Evolutionary conservation across 2,888 invertebrate genomes (phyloP).

Genomic region (Cabera pusaria): DNA sequence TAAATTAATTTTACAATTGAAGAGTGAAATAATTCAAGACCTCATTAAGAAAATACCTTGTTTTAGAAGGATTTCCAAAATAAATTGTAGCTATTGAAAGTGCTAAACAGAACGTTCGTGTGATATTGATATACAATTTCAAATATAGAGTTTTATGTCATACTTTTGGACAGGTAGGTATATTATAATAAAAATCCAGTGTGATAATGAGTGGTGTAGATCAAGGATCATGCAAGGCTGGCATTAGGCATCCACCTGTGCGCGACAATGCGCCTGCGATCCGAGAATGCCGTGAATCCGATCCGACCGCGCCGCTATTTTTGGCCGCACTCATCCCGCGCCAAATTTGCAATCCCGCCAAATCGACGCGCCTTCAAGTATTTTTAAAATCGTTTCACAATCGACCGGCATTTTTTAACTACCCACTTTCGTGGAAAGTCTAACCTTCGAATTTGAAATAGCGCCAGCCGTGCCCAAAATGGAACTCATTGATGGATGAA

Average conservation of each 20-base stretch:
- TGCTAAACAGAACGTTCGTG: no score
- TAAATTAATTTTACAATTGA: no score
- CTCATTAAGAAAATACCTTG: no score
- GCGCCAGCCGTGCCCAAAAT: conserved; percentile 16
- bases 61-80: no score
- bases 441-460: conserved; percentile 39
- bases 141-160: no score
- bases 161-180: no score
- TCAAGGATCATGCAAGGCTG: no score
- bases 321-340: conserved; percentile 67
- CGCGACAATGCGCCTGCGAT: conserved; percentile 51
- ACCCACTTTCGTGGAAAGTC: conserved; percentile 40
- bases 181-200: no score
- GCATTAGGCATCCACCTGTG: conserved; percentile 43
- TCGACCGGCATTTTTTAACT: conserved; percentile 49
- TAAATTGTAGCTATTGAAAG: no score
- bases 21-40: no score
- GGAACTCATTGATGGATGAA: conserved; percentile 9
- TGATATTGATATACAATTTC: no score
- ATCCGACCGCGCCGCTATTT: conserved; percentile 75
- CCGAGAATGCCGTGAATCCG: conserved; percentile 76
- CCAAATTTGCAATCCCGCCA: conserved; percentile 81
- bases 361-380: conserved; percentile 74
- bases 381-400: conserved; percentile 79
- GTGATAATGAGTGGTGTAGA: no score